These are phyloP conservation scores for Diaprepes abbreviatus DNA, from an alignment of 2,888 invertebrate species.

Conservation along the genomic window DNA sequence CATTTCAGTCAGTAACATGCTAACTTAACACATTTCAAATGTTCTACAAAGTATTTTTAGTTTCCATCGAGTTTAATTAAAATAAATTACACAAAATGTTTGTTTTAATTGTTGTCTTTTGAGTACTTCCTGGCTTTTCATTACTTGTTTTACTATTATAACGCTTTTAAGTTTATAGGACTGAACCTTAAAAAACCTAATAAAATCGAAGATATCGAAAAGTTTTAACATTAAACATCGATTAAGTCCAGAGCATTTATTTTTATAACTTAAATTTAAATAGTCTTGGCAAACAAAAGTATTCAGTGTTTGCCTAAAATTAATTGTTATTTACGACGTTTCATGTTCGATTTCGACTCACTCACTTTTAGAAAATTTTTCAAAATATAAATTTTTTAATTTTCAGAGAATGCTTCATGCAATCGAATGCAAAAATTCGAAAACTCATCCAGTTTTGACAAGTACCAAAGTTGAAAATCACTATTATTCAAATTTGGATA, in stretches of 20 bases:
- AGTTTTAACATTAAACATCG: neutral
- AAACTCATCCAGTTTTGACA: no score
- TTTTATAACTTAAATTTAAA: neutral
- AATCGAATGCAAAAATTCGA: no score
- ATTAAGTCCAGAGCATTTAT: neutral
- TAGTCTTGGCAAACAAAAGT: neutral
- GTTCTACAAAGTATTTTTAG: neutral
- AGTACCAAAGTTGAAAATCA: no score
- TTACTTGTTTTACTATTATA: neutral
- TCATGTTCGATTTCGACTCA: no score
- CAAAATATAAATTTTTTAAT: no score
- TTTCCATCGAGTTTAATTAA: slow-evolving; percentile 1
- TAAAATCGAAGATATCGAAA: neutral
- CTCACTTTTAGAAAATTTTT: no score
- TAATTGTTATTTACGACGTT: no score
- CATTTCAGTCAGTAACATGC: neutral
- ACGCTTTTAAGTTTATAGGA: slow-evolving; percentile 16
- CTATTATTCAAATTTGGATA: no score
- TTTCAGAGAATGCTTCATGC: no score
- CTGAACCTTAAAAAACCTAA: neutral
- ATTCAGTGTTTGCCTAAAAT: no score
- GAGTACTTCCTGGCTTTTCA: neutral
- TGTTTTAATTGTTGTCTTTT: slow-evolving; percentile 12
- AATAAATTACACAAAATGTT: slow-evolving; percentile 8
- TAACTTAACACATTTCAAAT: slow-evolving; percentile 1